These are phyloP conservation scores for Ceyx margarethae DNA, from an alignment of 2,113 vertebrate species.

Conservation along the genomic window DNA sequence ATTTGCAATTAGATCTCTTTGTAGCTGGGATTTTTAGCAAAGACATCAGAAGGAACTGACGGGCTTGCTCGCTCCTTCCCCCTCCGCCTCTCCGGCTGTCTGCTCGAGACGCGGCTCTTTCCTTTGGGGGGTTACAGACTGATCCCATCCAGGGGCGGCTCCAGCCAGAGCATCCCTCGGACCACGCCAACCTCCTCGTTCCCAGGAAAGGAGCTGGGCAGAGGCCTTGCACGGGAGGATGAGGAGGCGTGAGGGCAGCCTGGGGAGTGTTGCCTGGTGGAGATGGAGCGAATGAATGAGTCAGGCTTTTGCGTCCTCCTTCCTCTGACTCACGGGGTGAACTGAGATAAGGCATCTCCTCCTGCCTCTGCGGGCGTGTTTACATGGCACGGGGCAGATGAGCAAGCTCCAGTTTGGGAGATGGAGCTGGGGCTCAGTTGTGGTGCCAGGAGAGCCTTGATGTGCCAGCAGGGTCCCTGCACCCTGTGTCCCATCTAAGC, in stretches of 20 bases:
- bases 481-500: not conserved
- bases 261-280: not conserved
- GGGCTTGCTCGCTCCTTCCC: constrained; percentile 37
- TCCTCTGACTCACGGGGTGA: not conserved
- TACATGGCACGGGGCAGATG: not conserved
- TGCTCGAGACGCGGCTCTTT: not conserved
- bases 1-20: constrained; percentile 88
- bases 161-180: not conserved
- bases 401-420: not conserved
- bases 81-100: constrained; percentile 7
- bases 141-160: accelerated
- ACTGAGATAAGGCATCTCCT: not conserved
- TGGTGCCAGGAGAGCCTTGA: accelerated
- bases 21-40: constrained; percentile 83
- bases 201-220: not conserved
- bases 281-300: not conserved
- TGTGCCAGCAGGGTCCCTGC: not conserved
- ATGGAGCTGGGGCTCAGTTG: not conserved
- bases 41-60: constrained; percentile 84
- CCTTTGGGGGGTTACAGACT: not conserved
- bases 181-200: accelerated
- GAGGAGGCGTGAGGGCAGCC: not conserved
- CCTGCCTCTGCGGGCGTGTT: not conserved
- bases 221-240: not conserved
- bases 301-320: not conserved